Conservation (phyloP, 2,888 invertebrate species). For the Plagodis dolabraria region DNA sequence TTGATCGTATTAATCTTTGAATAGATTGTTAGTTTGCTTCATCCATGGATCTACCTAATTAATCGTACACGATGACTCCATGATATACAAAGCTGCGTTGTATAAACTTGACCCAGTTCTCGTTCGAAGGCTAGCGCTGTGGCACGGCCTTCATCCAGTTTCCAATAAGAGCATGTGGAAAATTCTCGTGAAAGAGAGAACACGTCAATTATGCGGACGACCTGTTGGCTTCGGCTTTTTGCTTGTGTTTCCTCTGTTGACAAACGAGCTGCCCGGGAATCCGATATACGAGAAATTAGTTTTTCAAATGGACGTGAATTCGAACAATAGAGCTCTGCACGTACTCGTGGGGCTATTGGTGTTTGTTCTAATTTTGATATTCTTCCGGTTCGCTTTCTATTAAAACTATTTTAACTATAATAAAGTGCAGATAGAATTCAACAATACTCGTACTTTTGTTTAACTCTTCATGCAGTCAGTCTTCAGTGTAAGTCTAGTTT, state of each 20-base stretch:
- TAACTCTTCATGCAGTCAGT: background rate
- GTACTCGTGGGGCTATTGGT: background rate
- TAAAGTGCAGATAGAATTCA: background rate
- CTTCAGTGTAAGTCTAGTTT: constrained; percentile 1
- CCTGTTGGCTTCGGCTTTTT: constrained; percentile 36
- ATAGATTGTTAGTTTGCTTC: constrained; percentile 24
- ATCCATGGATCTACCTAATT: constrained; percentile 32
- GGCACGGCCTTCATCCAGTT: constrained; percentile 54
- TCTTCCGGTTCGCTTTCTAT: constrained; percentile 10
- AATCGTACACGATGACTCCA: constrained; percentile 26
- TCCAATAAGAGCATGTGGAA: constrained; percentile 49
- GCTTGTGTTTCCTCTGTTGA: constrained; percentile 28
- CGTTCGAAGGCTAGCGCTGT: constrained; percentile 45
- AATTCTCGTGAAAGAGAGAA: constrained; percentile 48
- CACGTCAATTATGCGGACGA: constrained; percentile 45
- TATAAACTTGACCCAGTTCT: constrained; percentile 58
- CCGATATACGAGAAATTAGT: constrained; percentile 21
- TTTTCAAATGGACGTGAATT: constrained; percentile 14
- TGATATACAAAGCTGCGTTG: constrained; percentile 40
- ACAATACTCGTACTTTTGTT: too few species aligned
- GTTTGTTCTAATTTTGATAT: constrained; percentile 6
- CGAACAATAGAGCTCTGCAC: background rate
- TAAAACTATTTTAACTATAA: background rate
- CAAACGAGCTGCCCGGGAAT: constrained; percentile 27
- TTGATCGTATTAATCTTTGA: constrained; percentile 16